Evolutionary conservation across 2,797 vertebrate species (phyloP), one percentile per base, ranked within the genome.

Genomic region (Onychomys arenicola): DNA sequence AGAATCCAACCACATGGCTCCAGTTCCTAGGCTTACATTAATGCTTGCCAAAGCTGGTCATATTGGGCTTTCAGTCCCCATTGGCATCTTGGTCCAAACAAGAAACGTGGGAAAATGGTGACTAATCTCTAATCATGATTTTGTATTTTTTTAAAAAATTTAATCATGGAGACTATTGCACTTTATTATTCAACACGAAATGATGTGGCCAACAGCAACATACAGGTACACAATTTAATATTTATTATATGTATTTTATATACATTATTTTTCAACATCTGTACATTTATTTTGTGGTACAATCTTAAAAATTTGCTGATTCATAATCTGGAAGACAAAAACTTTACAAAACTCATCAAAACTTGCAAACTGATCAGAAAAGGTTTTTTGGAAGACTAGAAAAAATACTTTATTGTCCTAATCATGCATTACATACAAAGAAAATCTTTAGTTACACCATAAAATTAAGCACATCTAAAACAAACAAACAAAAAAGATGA

Each of bases 221-320:
- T 99, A 99, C 99, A 99, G 99, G 98, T 99, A 99, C 99, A 99
- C 99, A 99, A 99, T 99, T 99, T 99, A 99, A 99, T 99, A 99
- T 99, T 99, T 99, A 99, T 99, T 99, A 99, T 99, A 99, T 99
- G 99, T 99, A 99, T 99, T 99, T 99, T 99, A 99, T 99, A 99
- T 99, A 99, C 99, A 99, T 99, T 99, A 99, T 99, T 99, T 99
- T 99, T 99, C 98, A 99, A 99, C 99, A 99, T 98, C 98, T 99
- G 99, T 99, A 99, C 81, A 99, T 99, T 99, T 99, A 98, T 99
- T 99, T 99, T 99, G 99, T 99, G 99, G 99, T 99, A 99, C 99
- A 99, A 99, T 99, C 99, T 99, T 99, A 99, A 99, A 99, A 99
- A 99, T 99, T 99, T 99, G 99, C 98, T 99, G 99, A 99, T 99